A percentile compares a stretch with the other conserved stretches of the same genome.
Evolutionary conservation across 2,888 invertebrate genomes (phyloP).

Genomic region (Yponomeuta plumbellus): DNA sequence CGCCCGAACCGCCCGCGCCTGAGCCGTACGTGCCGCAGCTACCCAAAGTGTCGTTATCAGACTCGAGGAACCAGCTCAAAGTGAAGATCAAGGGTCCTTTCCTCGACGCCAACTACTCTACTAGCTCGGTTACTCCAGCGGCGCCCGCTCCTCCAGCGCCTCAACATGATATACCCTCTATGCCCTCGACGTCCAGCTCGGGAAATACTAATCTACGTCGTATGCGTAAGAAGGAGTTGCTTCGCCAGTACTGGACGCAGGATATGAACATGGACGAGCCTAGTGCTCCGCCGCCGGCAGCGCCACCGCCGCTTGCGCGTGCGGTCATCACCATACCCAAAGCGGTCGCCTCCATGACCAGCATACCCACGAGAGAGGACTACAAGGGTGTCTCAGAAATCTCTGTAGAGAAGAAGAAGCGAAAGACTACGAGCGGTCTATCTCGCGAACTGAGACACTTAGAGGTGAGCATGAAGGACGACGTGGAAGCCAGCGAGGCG

Average conservation of each 20-base stretch:
- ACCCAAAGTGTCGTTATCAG: slow-evolving; percentile 85
- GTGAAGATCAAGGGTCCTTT: slow-evolving; percentile 94
- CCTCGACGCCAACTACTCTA: slow-evolving; percentile 84
- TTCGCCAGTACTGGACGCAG: slow-evolving; percentile 88
- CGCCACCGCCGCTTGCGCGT: slow-evolving; percentile 78
- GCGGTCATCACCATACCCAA: slow-evolving; percentile 90
- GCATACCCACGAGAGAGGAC: slow-evolving; percentile 90
- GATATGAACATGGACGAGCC: slow-evolving; percentile 91
- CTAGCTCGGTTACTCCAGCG: slow-evolving; percentile 76
- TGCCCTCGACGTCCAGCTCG: slow-evolving; percentile 43
- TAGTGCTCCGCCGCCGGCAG: slow-evolving; percentile 72
- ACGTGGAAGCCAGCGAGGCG: slow-evolving; percentile 29
- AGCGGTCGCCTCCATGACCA: slow-evolving; percentile 92
- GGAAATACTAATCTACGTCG: slow-evolving; percentile 85
- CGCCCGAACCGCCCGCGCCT: slow-evolving; percentile 13
- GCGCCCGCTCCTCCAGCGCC: slow-evolving; percentile 69
- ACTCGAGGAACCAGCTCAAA: slow-evolving; percentile 90
- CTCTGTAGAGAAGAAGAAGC: slow-evolving; percentile 82
- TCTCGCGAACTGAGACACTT: slow-evolving; percentile 80
- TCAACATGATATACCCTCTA: slow-evolving; percentile 21
- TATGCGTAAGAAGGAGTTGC: slow-evolving; percentile 92
- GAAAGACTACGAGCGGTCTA: slow-evolving; percentile 69
- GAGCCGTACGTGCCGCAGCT: slow-evolving; percentile 35
- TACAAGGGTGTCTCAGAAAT: slow-evolving; percentile 78
- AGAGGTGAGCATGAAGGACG: slow-evolving; percentile 48